A percentile compares a stretch with the other conserved stretches of the same genome.
phyloP scores from a whole-genome alignment of 2,113 vertebrate genomes.

The Tor tambroides region DNA sequence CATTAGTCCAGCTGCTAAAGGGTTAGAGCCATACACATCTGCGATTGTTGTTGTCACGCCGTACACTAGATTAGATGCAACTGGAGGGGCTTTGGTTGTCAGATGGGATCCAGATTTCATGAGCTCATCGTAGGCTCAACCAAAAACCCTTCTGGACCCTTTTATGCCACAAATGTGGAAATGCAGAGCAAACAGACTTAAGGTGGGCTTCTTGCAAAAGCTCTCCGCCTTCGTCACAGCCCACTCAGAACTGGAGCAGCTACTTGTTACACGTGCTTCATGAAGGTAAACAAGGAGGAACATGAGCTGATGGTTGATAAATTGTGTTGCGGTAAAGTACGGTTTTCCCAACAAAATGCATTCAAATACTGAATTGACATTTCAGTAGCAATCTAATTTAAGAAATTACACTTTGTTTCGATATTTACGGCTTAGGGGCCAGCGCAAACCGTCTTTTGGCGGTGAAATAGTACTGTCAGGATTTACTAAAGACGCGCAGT shows the following conservation, averaged over 20 bases:
- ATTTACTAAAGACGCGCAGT: no score
- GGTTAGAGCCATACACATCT: neutral
- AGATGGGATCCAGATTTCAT: constrained; percentile 58
- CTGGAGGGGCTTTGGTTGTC: constrained; percentile 52
- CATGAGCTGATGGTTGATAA: no score
- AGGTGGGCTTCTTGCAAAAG: constrained; percentile 45
- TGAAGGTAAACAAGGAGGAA: neutral
- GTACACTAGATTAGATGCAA: constrained; percentile 47
- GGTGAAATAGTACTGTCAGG: no score
- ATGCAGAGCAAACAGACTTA: constrained; percentile 46
- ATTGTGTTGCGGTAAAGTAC: no score
- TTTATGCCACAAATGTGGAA: constrained; percentile 37
- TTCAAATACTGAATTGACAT: no score
- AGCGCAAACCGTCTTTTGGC: no score
- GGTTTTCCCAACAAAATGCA: no score
- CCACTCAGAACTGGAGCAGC: neutral
- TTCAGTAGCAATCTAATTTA: neutral
- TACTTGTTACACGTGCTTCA: neutral
- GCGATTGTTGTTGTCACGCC: neutral
- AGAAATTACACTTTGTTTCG: neutral
- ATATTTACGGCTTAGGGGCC: neutral
- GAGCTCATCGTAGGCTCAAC: constrained; percentile 24
- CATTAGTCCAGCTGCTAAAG: constrained; percentile 7
- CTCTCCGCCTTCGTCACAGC: constrained; percentile 11
- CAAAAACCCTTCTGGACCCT: constrained; percentile 47